phyloP scores from a whole-genome alignment of 2,797 vertebrate species.

The Sebastes steindachneri region DNA sequence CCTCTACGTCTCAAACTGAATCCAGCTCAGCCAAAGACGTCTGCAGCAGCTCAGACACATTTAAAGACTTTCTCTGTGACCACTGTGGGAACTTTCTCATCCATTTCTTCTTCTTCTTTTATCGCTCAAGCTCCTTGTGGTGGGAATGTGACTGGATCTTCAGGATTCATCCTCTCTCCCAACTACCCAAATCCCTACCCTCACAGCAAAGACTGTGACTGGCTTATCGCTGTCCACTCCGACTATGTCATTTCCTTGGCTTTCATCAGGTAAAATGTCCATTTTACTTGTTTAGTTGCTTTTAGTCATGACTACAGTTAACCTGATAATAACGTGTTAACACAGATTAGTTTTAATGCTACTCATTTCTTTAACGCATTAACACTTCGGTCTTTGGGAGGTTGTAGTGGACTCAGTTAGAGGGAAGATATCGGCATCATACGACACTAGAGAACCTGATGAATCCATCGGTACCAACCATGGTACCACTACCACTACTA shows the following conservation, averaged over 20 bases:
- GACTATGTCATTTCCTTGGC: constrained; percentile 98
- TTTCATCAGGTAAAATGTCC: constrained; percentile 91
- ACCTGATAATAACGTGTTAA: too few relatives aligned
- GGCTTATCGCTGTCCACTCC: constrained; percentile 92
- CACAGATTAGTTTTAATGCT: too few relatives aligned
- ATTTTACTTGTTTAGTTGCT: neutral
- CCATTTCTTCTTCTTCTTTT: neutral
- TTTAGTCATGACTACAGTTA: neutral
- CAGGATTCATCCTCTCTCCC: constrained; percentile 96
- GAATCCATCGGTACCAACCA: too few relatives aligned
- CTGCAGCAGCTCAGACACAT: neutral
- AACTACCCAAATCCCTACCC: constrained; percentile 97
- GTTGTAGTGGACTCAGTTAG: too few relatives aligned
- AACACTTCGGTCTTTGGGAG: too few relatives aligned
- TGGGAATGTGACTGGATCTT: constrained; percentile 96
- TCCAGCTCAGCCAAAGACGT: neutral
- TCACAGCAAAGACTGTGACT: constrained; percentile 97
- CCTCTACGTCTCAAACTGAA: neutral
- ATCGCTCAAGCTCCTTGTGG: constrained; percentile 92
- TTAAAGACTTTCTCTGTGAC: constrained; percentile 12
- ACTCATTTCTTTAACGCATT: too few relatives aligned
- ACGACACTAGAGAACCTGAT: too few relatives aligned
- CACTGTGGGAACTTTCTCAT: neutral
- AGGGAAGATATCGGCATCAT: too few relatives aligned
- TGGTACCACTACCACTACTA: too few relatives aligned